These are phyloP conservation scores for Cheilosia urbana DNA, from an alignment of 2,888 invertebrate species.

Conservation along the genomic window DNA sequence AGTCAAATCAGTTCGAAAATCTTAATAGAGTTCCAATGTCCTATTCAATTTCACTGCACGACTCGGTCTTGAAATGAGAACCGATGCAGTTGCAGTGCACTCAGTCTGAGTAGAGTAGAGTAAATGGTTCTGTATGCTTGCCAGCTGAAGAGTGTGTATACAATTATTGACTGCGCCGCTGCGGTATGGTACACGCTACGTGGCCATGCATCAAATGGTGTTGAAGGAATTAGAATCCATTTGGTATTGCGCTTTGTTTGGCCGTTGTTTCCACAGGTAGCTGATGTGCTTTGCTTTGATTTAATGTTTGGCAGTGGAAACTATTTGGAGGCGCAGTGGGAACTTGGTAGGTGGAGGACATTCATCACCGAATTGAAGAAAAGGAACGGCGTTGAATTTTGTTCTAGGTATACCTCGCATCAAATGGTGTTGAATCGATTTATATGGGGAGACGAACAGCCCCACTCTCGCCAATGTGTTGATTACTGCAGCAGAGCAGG, in stretches of 20 bases:
- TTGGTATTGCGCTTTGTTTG: slow-evolving; percentile 30
- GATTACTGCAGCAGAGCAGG: too few relatives aligned
- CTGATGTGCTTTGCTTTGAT: not conserved
- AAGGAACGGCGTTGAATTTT: too few relatives aligned
- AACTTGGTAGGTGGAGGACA: too few relatives aligned
- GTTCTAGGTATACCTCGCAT: too few relatives aligned
- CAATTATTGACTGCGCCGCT: slow-evolving; percentile 25
- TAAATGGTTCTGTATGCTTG: slow-evolving; percentile 11
- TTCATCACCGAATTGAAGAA: too few relatives aligned
- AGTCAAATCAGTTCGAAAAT: slow-evolving; percentile 73
- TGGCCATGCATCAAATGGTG: slow-evolving; percentile 58
- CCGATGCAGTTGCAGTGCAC: slow-evolving; percentile 14
- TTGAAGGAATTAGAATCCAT: slow-evolving; percentile 62
- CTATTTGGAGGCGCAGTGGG: too few relatives aligned
- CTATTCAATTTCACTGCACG: slow-evolving; percentile 75
- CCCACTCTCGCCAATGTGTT: too few relatives aligned
- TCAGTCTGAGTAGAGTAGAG: slow-evolving; percentile 16
- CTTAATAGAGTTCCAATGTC: slow-evolving; percentile 76
- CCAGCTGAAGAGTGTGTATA: slow-evolving; percentile 23
- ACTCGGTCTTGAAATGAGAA: slow-evolving; percentile 58
- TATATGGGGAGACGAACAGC: too few relatives aligned
- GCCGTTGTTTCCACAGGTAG: slow-evolving; percentile 5
- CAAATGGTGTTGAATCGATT: too few relatives aligned
- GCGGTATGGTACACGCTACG: slow-evolving; percentile 30
- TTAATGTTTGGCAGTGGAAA: not conserved